Conservation (phyloP, 1,140 invertebrate species). For the Drosophila busckii region DNA sequence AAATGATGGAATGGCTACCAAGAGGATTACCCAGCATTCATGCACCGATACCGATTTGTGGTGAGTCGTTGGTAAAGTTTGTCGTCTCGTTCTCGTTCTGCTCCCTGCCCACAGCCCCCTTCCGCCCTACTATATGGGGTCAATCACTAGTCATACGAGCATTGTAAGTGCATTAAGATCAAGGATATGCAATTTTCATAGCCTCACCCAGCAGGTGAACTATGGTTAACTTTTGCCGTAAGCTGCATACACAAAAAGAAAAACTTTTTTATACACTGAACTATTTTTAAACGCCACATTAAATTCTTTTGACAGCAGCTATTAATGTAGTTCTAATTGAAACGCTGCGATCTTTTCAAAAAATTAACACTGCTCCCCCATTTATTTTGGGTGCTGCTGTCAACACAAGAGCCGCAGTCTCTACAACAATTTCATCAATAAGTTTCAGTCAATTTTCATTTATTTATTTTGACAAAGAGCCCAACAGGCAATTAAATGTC, state of each 20-base stretch:
- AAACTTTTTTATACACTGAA: too few relatives aligned
- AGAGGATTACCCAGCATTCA: conserved; percentile 79
- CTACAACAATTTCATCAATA: conserved; percentile 49
- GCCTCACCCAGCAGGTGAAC: too few relatives aligned
- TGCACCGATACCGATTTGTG: conserved; percentile 79
- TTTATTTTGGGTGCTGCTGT: too few relatives aligned
- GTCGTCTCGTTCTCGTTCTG: conserved; percentile 52
- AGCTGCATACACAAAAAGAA: too few relatives aligned
- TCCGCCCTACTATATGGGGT: not conserved
- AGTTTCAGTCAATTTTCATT: conserved; percentile 69
- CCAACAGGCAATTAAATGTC: conserved; percentile 70
- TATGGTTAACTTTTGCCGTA: too few relatives aligned
- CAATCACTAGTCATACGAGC: not conserved
- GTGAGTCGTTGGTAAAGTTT: conserved; percentile 79
- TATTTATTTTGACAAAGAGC: conserved; percentile 70
- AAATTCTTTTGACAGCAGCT: too few relatives aligned
- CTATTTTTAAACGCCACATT: too few relatives aligned
- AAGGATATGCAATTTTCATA: conserved; percentile 3
- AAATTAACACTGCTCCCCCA: too few relatives aligned
- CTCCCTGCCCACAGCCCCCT: not conserved
- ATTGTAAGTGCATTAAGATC: too few relatives aligned
- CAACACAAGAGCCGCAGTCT: conserved; percentile 5
- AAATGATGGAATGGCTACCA: conserved; percentile 79
- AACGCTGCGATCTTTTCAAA: too few relatives aligned
- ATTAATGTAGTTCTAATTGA: too few relatives aligned